Evolutionary conservation across 1,140 invertebrate species (phyloP).

Genomic region (Calycopis cecrops): DNA sequence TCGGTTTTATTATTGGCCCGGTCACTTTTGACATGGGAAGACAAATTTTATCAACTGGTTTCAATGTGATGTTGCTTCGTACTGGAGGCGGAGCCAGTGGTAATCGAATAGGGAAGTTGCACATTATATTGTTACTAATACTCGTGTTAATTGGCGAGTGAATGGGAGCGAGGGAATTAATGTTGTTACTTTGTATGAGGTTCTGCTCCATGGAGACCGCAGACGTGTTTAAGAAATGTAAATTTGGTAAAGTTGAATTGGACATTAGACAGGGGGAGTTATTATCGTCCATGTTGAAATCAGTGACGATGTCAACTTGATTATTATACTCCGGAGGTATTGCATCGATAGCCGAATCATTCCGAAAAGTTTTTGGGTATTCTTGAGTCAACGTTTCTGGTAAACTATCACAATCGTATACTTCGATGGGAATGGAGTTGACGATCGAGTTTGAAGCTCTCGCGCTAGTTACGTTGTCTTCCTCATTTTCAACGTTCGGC

Average conservation of each 20-base stretch:
- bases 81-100: slow-evolving; percentile 45
- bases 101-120: slow-evolving; percentile 59
- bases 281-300: slow-evolving; percentile 61
- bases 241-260: slow-evolving; percentile 39
- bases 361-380: slow-evolving; percentile 52
- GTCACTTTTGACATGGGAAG: slow-evolving; percentile 52
- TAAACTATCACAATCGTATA: slow-evolving; percentile 61
- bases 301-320: slow-evolving; percentile 41
- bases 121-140: slow-evolving; percentile 61
- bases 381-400: slow-evolving; percentile 51
- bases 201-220: slow-evolving; percentile 53
- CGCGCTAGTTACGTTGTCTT: slow-evolving; percentile 32
- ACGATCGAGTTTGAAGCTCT: slow-evolving; percentile 55
- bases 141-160: slow-evolving; percentile 40
- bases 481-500: slow-evolving; percentile 24
- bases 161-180: slow-evolving; percentile 43
- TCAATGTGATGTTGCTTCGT: slow-evolving; percentile 56
- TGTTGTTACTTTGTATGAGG: slow-evolving; percentile 45
- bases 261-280: slow-evolving; percentile 59
- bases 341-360: slow-evolving; percentile 29
- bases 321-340: slow-evolving; percentile 36
- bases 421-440: slow-evolving; percentile 59
- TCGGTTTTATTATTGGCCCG: slow-evolving; percentile 61
- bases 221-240: slow-evolving; percentile 52
- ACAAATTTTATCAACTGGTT: slow-evolving; percentile 57